Evolutionary conservation across 2,888 invertebrate species (phyloP).

Genomic region (Tuberolachnus salignus): DNA sequence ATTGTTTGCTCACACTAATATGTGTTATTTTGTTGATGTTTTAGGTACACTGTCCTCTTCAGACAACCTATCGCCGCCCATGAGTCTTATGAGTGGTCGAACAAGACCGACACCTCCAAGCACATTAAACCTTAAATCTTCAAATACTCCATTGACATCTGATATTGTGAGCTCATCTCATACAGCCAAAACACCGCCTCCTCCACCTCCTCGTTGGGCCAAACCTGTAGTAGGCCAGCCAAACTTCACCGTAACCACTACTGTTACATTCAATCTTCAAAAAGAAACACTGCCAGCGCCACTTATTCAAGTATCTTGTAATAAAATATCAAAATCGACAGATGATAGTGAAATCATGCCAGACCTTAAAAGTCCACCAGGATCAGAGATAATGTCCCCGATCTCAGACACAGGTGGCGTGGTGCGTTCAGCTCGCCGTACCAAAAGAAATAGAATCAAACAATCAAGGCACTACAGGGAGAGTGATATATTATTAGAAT

Average conservation of each 20-base stretch:
- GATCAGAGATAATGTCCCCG: constrained; percentile 62
- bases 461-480: constrained; percentile 69
- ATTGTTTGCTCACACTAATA: neutral
- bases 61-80: constrained; percentile 58
- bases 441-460: constrained; percentile 62
- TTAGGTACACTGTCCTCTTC: constrained; percentile 59
- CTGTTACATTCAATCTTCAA: constrained; percentile 82
- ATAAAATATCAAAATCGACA: constrained; percentile 34
- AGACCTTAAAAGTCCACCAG: constrained; percentile 59
- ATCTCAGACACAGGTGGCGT: constrained; percentile 62
- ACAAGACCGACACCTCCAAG: constrained; percentile 83
- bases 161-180: constrained; percentile 55
- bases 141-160: constrained; percentile 61
- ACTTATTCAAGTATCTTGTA: constrained; percentile 60
- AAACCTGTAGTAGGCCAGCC: constrained; percentile 72
- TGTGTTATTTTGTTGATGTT: neutral
- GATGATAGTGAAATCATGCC: constrained; percentile 57
- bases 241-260: constrained; percentile 84
- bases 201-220: constrained; percentile 84
- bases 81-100: constrained; percentile 62
- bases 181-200: constrained; percentile 71
- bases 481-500: constrained; percentile 82
- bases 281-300: constrained; percentile 64
- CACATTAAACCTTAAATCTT: constrained; percentile 75
- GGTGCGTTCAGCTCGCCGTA: constrained; percentile 62